Percentiles rank a stretch among this genome's conserved stretches.
These are phyloP conservation scores for Thyatira batis DNA, from an alignment of 2,888 invertebrate species.

Conservation along the genomic window DNA sequence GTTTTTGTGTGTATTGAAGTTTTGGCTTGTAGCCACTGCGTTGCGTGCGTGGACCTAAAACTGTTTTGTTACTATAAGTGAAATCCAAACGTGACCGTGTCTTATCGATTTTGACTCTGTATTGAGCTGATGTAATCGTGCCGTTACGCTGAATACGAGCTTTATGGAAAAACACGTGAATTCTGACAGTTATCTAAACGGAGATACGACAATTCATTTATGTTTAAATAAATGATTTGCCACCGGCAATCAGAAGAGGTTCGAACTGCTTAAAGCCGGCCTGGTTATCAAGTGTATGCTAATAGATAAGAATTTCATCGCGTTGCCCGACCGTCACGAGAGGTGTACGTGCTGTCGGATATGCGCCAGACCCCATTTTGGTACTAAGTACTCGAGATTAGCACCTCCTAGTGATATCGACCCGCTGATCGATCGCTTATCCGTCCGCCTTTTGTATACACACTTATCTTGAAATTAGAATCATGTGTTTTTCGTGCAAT, in stretches of 20 bases:
- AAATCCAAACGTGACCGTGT: not conserved
- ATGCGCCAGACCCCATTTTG: constrained; percentile 34
- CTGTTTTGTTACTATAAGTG: constrained; percentile 6
- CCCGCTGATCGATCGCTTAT: constrained; percentile 30
- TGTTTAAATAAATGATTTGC: constrained; percentile 36
- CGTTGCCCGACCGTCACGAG: constrained; percentile 54
- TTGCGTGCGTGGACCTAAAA: constrained; percentile 28
- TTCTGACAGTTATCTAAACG: constrained; percentile 18
- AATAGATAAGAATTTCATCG: constrained; percentile 65
- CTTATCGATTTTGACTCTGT: not conserved
- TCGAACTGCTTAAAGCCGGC: constrained; percentile 54
- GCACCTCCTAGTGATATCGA: constrained; percentile 19
- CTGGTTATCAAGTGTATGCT: constrained; percentile 61
- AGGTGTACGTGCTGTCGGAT: constrained; percentile 54
- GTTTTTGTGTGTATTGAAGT: constrained; percentile 33
- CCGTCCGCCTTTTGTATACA: constrained; percentile 25
- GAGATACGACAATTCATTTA: constrained; percentile 30
- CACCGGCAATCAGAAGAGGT: constrained; percentile 41
- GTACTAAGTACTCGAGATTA: constrained; percentile 38
- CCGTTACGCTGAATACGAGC: not conserved
- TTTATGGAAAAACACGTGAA: constrained; percentile 27
- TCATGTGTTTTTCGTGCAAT: constrained; percentile 16
- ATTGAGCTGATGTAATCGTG: constrained; percentile 14
- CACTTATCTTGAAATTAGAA: constrained; percentile 7
- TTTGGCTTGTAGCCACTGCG: constrained; percentile 50